Evolutionary conservation across 2,888 invertebrate species (phyloP).

Genomic region (Napeogenes inachia): DNA sequence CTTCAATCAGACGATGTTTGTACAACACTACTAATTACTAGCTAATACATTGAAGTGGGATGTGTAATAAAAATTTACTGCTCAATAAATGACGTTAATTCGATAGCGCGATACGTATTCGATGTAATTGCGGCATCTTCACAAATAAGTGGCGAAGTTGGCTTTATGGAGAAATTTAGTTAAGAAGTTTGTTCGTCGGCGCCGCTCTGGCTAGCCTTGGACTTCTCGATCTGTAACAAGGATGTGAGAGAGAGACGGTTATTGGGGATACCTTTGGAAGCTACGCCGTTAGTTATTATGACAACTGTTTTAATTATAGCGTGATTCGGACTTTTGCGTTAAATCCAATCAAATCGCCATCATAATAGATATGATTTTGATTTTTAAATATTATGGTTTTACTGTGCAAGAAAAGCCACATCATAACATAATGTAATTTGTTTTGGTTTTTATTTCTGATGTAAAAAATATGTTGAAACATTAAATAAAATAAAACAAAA

Average conservation of each 20-base stretch:
- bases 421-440: too few relatives aligned
- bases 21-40: constrained; percentile 12
- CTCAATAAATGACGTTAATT: constrained; percentile 42
- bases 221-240: constrained; percentile 13
- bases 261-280: constrained; percentile 2
- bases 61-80: constrained; percentile 37
- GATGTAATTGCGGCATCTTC: constrained; percentile 47
- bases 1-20: background rate
- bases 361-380: too few relatives aligned
- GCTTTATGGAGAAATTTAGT: constrained; percentile 55
- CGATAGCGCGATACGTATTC: constrained; percentile 17
- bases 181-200: constrained; percentile 51
- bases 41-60: constrained; percentile 13
- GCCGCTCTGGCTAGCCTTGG: constrained; percentile 42
- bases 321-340: too few relatives aligned
- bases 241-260: constrained; percentile 15
- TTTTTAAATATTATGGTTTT: too few relatives aligned
- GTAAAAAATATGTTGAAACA: too few relatives aligned
- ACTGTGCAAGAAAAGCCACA: too few relatives aligned
- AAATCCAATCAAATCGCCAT: too few relatives aligned
- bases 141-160: constrained; percentile 50
- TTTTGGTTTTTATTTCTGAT: too few relatives aligned
- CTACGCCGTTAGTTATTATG: too few relatives aligned
- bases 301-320: too few relatives aligned
- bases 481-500: too few relatives aligned